These are phyloP conservation scores for Drosophila limbata DNA, from an alignment of 2,888 invertebrate species.

Conservation along the genomic window DNA sequence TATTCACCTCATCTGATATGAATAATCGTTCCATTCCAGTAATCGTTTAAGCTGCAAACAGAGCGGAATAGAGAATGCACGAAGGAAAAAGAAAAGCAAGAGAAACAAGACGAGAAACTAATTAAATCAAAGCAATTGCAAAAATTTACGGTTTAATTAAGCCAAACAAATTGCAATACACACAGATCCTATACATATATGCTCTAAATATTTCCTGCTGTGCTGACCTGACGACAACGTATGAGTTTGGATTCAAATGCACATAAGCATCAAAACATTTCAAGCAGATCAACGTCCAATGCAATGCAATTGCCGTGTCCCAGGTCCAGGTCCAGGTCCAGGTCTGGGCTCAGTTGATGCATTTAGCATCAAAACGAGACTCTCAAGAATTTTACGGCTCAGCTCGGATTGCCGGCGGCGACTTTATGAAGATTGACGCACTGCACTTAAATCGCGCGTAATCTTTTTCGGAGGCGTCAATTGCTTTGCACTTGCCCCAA, in stretches of 20 bases:
- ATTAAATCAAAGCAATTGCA: slow-evolving; percentile 76
- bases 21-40: slow-evolving; percentile 20
- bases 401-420: neutral
- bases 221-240: slow-evolving; percentile 37
- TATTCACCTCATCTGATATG: slow-evolving; percentile 23
- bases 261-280: slow-evolving; percentile 1
- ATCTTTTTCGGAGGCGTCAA: slow-evolving; percentile 71
- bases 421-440: slow-evolving; percentile 72
- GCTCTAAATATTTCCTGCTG: slow-evolving; percentile 75
- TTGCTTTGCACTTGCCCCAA: slow-evolving; percentile 85
- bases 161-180: slow-evolving; percentile 45
- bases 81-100: neutral
- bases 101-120: slow-evolving; percentile 43
- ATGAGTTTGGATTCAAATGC: neutral
- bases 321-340: slow-evolving; percentile 24
- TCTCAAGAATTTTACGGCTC: neutral
- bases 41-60: slow-evolving; percentile 20
- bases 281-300: slow-evolving; percentile 8
- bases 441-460: slow-evolving; percentile 61
- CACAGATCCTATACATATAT: slow-evolving; percentile 4
- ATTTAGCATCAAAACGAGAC: neutral
- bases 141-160: slow-evolving; percentile 70
- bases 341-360: slow-evolving; percentile 1
- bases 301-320: slow-evolving; percentile 29
- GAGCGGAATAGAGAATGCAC: slow-evolving; percentile 15